Conservation (phyloP, 2,797 vertebrate genomes). For the Taeniopygia guttata region DNA sequence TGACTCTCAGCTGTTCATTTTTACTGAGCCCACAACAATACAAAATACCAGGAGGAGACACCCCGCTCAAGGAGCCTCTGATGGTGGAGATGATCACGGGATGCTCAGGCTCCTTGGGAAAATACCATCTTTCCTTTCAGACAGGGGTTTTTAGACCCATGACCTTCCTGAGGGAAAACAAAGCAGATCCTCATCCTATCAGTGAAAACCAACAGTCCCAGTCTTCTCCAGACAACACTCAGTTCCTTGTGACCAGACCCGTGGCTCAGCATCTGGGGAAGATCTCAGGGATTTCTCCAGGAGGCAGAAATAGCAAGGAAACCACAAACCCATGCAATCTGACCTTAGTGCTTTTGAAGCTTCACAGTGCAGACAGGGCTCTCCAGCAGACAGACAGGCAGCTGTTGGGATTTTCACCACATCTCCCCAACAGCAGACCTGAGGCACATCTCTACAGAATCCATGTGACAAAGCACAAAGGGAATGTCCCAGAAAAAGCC, state of each 20-base stretch:
- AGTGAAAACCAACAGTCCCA: background rate
- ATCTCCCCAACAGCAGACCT: background rate
- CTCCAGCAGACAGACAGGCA: background rate
- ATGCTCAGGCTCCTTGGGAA: background rate
- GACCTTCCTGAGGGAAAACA: background rate
- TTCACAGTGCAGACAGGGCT: background rate
- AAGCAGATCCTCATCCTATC: background rate
- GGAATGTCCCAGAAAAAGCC: background rate
- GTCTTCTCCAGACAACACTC: fast-evolving
- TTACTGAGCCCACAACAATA: background rate
- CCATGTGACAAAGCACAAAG: background rate
- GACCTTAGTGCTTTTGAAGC: background rate
- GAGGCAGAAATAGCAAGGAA: background rate
- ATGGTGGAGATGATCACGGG: background rate
- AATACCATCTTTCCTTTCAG: background rate
- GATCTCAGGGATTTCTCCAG: background rate
- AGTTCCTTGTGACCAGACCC: background rate
- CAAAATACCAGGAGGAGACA: background rate
- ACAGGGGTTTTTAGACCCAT: background rate
- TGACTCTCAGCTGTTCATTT: background rate
- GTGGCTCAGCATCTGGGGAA: background rate
- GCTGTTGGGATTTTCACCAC: background rate
- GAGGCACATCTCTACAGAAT: background rate
- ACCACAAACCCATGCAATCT: background rate
- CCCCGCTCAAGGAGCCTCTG: background rate